Percentiles rank a stretch among this genome's conserved stretches.
Evolutionary conservation across 1,140 invertebrate species (phyloP).

Genomic region (Apis dorsata): DNA sequence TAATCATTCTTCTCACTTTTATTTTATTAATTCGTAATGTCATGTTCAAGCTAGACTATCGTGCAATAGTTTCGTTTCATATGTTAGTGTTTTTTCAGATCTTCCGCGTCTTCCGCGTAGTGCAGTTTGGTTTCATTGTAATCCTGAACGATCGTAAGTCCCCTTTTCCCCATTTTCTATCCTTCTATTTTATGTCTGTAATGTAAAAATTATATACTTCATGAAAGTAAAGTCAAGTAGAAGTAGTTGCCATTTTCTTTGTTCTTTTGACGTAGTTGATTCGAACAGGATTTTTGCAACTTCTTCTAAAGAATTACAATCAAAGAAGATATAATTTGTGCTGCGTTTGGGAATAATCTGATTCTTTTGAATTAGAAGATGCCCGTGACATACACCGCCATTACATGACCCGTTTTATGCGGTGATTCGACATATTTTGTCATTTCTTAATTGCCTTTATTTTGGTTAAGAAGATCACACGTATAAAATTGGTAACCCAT

Average conservation of each 20-base stretch:
- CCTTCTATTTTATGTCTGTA: background rate
- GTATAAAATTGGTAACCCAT: slow-evolving; percentile 28
- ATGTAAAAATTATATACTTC: slow-evolving; percentile 5
- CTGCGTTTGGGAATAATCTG: background rate
- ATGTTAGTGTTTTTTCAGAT: background rate
- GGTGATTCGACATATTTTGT: background rate
- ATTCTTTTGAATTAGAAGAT: background rate
- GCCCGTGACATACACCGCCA: background rate
- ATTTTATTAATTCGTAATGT: too few relatives aligned
- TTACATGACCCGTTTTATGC: slow-evolving; percentile 21
- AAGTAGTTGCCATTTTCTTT: background rate
- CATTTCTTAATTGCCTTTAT: background rate
- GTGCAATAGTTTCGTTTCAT: background rate
- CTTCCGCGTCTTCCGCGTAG: background rate
- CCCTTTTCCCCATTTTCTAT: slow-evolving; percentile 7
- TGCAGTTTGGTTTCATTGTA: slow-evolving; percentile 1
- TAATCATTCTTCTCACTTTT: background rate
- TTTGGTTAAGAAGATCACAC: slow-evolving; percentile 11
- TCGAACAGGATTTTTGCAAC: background rate
- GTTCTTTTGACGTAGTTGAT: background rate
- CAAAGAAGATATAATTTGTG: background rate
- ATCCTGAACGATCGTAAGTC: slow-evolving; percentile 18
- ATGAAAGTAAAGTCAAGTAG: background rate
- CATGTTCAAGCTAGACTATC: slow-evolving; percentile 4
- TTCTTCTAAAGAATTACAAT: background rate